Base-by-base conservation (phyloP, 2,113 vertebrate species). In the Pollachius pollachius region DNA sequence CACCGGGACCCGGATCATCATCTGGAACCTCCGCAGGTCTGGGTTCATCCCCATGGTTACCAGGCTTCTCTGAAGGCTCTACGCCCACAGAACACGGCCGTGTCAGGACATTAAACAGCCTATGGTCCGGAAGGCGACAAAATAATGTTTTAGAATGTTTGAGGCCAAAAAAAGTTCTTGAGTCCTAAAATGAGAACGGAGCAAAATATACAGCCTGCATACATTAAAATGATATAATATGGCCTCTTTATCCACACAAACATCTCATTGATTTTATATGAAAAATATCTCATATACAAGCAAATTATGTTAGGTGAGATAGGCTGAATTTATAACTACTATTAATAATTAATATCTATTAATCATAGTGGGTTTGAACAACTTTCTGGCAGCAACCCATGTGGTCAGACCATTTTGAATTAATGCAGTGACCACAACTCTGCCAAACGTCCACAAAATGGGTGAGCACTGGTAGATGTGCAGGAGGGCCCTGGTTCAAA, bases 1-100 rank as follows among this genome's bases (percentile, higher is more conserved):
- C 74, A 95, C 93, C 18, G 97, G 97, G 80, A 97, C 97, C 9
- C 90, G 94, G 70, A 96, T 99, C 76, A 96, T 99, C 74, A 96
- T 99, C 79, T 99, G 97, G 97, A 98, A 96, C 70, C 92, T 99
- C 15, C 92, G 95, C 82, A 93, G 91, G 97, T 99, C 84, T 67
- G 77, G 66, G 16, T 52, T 63, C 6, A 34, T 34, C 30, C 30
- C 30, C 30, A 34, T 34, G 30, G 30, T 34, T 34, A 34, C 1
- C 30, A 34, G 30, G 30, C n/a, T n/a, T n/a, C n/a, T n/a, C n/a
- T n/a, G n/a, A n/a, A n/a, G n/a, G n/a, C 8, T 61, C 12, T 61
- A 12, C 4, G 57, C 17, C 18, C 16, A 54, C 16, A 16, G 12
- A 11, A 54, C 52, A 54, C 52, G 9, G 9, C 52, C 9, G 1